These are phyloP conservation scores for Tetragonula carbonaria DNA, from an alignment of 2,888 invertebrate genomes.

Conservation along the genomic window DNA sequence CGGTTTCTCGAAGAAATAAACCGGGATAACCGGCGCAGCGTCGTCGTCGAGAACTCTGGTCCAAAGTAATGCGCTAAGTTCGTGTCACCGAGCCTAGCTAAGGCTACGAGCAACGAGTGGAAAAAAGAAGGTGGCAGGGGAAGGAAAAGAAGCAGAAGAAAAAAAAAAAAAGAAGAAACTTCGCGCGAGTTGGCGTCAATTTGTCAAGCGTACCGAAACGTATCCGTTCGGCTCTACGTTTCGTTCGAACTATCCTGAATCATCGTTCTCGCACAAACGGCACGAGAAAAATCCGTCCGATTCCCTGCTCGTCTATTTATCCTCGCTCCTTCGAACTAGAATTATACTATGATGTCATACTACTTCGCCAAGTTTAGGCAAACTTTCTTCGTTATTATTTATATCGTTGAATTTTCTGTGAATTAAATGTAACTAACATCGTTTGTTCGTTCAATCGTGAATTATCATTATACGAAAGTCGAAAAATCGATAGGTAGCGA, in stretches of 20 bases:
- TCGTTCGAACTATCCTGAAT: conserved; percentile 60
- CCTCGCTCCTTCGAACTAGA: background rate
- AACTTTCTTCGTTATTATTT: background rate
- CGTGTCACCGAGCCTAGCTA: conserved; percentile 1
- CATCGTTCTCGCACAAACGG: conserved; percentile 50
- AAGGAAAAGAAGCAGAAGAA: background rate
- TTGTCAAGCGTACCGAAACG: conserved; percentile 71
- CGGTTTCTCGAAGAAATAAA: conserved; percentile 34
- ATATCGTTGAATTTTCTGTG: background rate
- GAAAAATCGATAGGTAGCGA: background rate
- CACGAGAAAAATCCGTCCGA: conserved; percentile 27
- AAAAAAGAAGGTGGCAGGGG: no score
- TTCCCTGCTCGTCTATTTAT: conserved; percentile 37
- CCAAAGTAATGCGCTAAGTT: conserved; percentile 64
- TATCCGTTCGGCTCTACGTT: conserved; percentile 63
- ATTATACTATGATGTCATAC: background rate
- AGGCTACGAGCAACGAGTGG: background rate
- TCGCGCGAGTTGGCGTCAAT: conserved; percentile 64
- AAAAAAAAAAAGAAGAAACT: conserved; percentile 40
- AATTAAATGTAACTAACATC: no score
- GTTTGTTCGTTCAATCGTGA: no score
- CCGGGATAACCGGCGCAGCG: no score
- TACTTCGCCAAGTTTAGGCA: background rate
- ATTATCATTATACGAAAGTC: background rate
- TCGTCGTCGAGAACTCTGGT: conserved; percentile 49